Conservation (phyloP, 2,888 invertebrate species). For the Eupithecia pulchellata region DNA sequence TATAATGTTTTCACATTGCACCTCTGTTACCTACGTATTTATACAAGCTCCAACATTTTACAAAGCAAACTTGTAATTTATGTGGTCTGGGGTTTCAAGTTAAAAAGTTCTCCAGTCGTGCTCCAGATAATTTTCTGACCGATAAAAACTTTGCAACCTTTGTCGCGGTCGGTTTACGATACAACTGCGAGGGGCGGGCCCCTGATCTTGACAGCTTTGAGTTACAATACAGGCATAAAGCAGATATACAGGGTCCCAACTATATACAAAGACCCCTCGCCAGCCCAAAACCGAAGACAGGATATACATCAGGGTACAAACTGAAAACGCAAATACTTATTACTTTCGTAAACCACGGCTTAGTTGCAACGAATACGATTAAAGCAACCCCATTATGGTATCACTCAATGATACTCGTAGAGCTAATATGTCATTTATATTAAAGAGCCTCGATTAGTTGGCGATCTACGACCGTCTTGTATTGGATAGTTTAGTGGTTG, state of each 20-base stretch:
- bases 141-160: slow-evolving; percentile 46
- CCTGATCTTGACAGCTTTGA: slow-evolving; percentile 56
- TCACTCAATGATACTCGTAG: neutral
- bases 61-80: slow-evolving; percentile 32
- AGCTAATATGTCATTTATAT: neutral
- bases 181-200: slow-evolving; percentile 41
- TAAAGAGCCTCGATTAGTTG: neutral
- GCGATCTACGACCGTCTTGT: neutral
- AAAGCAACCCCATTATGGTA: neutral
- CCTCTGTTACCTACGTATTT: slow-evolving; percentile 11
- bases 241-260: slow-evolving; percentile 23
- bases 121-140: slow-evolving; percentile 43
- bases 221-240: slow-evolving; percentile 49
- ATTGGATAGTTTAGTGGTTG: neutral
- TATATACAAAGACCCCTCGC: slow-evolving; percentile 9
- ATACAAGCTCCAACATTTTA: slow-evolving; percentile 13
- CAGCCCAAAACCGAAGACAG: neutral
- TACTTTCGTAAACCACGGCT: neutral
- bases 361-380: neutral
- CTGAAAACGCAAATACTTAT: neutral
- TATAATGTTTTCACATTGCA: neutral
- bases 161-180: slow-evolving; percentile 44
- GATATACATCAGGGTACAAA: slow-evolving; percentile 3
- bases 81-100: slow-evolving; percentile 33
- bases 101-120: slow-evolving; percentile 39